Base-by-base conservation (phyloP, 2,113 vertebrate species). In the Condylura cristata region DNA sequence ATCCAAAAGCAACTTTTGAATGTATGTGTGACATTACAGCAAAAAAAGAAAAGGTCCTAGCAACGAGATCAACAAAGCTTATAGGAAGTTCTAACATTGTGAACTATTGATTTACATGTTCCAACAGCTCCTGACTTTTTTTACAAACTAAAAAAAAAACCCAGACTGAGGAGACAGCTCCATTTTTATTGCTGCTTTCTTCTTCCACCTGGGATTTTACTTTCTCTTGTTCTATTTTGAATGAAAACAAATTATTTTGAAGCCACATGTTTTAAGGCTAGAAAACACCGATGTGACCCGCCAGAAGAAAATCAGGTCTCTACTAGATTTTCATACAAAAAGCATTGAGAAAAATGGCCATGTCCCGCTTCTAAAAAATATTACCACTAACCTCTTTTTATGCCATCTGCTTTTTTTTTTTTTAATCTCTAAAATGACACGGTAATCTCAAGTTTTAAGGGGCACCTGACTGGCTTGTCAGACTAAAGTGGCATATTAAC, bases 371-470 rank as follows among this genome's bases (percentile, higher is more conserved):
- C 70, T 96, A 95, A 96, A 97, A 91, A 80, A 60, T 44, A 89
- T 30, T 88, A 66, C 85, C 6, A 0, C 70, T 70, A 91, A 30
- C 44, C 95, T 78, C 60, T 75, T 89, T 96, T 94, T 51, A 75
- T 90, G 37, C 60, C 37, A 60, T 30, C 32, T 34, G 51, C 48
- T 82, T 44, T 34, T 70, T 65, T 60, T 58, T 48, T 48, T 88
- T 51, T 51, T 6, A 97, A 94, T 91, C 74, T 97, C 96, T 8
- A 48, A 96, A 97, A 97, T 94, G 2, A 94, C 90, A 94, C 93
- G 34, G 63, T 86, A 97, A 70, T 96, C 71, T 93, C 70, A 81
- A 96, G 89, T 95, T 97, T 97, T 95, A 95, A 97, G 65, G 76
- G 83, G 93, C 70, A 96, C 41, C 93, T 94, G 91, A 84, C 89